phyloP scores from a whole-genome alignment of 1,140 invertebrate genomes.

The Ooceraea biroi region DNA sequence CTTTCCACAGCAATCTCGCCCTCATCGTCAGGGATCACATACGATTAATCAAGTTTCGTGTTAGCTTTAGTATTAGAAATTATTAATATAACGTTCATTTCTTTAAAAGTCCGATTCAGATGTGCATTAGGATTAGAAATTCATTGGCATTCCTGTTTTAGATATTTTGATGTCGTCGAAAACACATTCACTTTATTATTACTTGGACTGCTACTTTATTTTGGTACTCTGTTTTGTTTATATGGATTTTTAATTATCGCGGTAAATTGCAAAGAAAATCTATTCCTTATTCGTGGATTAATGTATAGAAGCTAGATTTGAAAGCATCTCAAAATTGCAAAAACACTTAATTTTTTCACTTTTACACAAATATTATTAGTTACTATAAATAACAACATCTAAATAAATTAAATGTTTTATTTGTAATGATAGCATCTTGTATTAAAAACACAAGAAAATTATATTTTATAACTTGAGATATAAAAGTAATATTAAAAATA shows the following conservation, averaged over 20 bases:
- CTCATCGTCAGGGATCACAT: slow-evolving; percentile 25
- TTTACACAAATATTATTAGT: background rate
- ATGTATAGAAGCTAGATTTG: background rate
- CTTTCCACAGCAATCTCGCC: background rate
- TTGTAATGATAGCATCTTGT: too few species aligned
- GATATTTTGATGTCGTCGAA: slow-evolving; percentile 34
- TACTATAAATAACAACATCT: too few species aligned
- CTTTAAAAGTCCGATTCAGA: background rate
- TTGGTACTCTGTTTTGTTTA: slow-evolving; percentile 27
- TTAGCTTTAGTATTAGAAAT: background rate
- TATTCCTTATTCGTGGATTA: background rate
- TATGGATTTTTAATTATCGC: slow-evolving; percentile 32
- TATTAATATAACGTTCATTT: background rate
- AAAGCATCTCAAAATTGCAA: background rate
- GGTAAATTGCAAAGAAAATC: slow-evolving; percentile 1
- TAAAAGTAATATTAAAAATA: too few species aligned
- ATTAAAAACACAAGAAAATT: too few species aligned
- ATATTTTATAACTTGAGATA: too few species aligned
- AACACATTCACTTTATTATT: slow-evolving; percentile 41
- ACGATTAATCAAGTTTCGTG: slow-evolving; percentile 38
- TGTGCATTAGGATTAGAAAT: background rate
- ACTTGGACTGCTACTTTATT: slow-evolving; percentile 17
- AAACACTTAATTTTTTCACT: background rate
- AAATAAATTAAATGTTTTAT: too few species aligned
- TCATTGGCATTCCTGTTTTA: slow-evolving; percentile 10